Base-by-base conservation (phyloP, 1,140 invertebrate species). In the Sitophilus oryzae region DNA sequence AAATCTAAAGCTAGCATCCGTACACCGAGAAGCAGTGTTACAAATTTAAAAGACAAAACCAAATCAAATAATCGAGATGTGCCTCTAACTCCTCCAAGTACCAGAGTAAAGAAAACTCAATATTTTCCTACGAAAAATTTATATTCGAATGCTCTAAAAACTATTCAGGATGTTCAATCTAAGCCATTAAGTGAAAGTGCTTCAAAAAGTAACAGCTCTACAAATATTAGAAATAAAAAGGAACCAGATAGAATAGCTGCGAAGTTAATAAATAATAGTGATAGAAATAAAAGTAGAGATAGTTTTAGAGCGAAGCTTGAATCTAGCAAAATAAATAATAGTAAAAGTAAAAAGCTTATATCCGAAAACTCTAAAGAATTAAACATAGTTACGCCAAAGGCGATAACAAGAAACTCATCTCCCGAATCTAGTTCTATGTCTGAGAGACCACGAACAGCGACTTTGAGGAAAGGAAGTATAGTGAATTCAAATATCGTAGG, bases 41-140 rank as follows among this genome's bases (percentile, higher is more conserved):
- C n/a, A n/a, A n/a, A n/a, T n/a, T n/a, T n/a, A n/a, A n/a, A n/a
- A n/a, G n/a, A n/a, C n/a, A n/a, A n/a, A n/a, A n/a, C n/a, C n/a
- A n/a, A n/a, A n/a, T n/a, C n/a, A n/a, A 16, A 10, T 10, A 46
- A 18, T n/a, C 20, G 37, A 45, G 23, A 51, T 18, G 46, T 38
- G 21, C 48, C 59, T 35, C 11, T 23, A 48, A 63, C 58, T 4
- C 52, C 61, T 20, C 46, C 54, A 15, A 64, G 53, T 56, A 59
- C 21, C 43, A 61, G 60, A 49, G 51, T 66, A 15, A 47, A 52
- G 10, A 67, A 62, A 59, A 60, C 60, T 9, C 62, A 69, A 55
- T 69, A 54, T 64, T 69, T 66, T 61, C 66, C 67, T 21, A 67
- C 47, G 23, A 67, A 66, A 59, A 62, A 63, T 52, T 62, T 67